These are phyloP conservation scores for Conomelus anceps DNA, from an alignment of 2,888 invertebrate species.

Conservation along the genomic window DNA sequence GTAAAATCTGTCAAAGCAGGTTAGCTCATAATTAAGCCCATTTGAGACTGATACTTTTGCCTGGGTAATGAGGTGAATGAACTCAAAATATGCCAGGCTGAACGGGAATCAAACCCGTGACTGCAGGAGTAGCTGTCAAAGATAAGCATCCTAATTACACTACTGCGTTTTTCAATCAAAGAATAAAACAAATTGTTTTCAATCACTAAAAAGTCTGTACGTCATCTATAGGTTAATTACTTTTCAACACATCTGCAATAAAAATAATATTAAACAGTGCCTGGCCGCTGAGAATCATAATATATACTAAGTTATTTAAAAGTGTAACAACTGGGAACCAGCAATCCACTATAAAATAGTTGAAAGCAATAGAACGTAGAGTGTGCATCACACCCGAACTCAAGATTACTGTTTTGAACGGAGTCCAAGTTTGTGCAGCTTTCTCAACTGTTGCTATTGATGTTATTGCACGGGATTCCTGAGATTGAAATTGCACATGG, in stretches of 20 bases:
- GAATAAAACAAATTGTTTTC: too few relatives aligned
- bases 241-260: not conserved
- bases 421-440: not conserved
- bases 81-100: too few relatives aligned
- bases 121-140: too few relatives aligned
- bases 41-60: too few relatives aligned
- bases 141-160: too few relatives aligned
- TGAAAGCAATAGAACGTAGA: not conserved
- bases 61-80: too few relatives aligned
- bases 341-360: not conserved
- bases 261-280: not conserved
- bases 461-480: not conserved
- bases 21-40: too few relatives aligned
- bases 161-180: too few relatives aligned
- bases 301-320: not conserved
- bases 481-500: not conserved
- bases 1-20: too few relatives aligned
- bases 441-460: not conserved
- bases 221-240: not conserved
- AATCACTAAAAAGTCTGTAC: not conserved
- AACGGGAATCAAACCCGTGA: too few relatives aligned
- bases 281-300: not conserved
- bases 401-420: not conserved
- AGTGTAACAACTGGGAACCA: not conserved
- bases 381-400: not conserved